A percentile compares a stretch with the other conserved stretches of the same genome.
Conservation (phyloP, 1,140 invertebrate species). For the Xylocopa sonorina region DNA sequence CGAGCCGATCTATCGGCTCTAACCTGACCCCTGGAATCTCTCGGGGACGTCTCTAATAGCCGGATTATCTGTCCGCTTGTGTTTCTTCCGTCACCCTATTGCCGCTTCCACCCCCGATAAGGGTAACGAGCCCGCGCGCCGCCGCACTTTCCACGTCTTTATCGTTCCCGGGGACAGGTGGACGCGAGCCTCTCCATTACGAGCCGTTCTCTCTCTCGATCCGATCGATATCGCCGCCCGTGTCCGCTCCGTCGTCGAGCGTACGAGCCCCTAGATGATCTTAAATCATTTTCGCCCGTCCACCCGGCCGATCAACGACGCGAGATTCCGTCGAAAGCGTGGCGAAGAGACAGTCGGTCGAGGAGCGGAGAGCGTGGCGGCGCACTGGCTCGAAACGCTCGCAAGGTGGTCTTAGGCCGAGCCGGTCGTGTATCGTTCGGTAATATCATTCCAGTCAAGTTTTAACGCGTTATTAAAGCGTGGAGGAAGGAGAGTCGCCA, state of each 20-base stretch:
- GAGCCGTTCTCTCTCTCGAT: slow-evolving; percentile 32
- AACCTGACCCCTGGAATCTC: slow-evolving; percentile 70
- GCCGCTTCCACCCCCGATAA: slow-evolving; percentile 65
- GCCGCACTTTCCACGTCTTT: slow-evolving; percentile 47
- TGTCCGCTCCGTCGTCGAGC: too few species aligned
- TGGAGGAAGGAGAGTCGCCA: slow-evolving; percentile 61
- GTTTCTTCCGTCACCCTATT: slow-evolving; percentile 66
- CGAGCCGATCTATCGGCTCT: slow-evolving; percentile 75
- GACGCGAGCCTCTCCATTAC: slow-evolving; percentile 30
- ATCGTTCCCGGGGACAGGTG: slow-evolving; percentile 47
- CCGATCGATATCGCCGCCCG: too few species aligned
- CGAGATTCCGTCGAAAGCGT: too few species aligned
- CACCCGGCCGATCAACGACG: too few species aligned
- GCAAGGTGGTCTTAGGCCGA: slow-evolving; percentile 57
- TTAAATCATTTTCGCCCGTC: too few species aligned
- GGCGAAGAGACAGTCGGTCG: too few species aligned
- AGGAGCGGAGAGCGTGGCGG: too few species aligned
- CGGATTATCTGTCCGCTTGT: slow-evolving; percentile 79
- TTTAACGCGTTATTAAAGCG: slow-evolving; percentile 72
- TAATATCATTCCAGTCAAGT: slow-evolving; percentile 68
- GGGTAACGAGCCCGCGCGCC: slow-evolving; percentile 72
- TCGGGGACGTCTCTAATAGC: slow-evolving; percentile 81
- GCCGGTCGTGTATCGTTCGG: slow-evolving; percentile 36
- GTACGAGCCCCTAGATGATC: too few species aligned
- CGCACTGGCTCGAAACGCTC: neutral